Conservation (phyloP, 2,113 vertebrate species). For the Nettapus auritus region DNA sequence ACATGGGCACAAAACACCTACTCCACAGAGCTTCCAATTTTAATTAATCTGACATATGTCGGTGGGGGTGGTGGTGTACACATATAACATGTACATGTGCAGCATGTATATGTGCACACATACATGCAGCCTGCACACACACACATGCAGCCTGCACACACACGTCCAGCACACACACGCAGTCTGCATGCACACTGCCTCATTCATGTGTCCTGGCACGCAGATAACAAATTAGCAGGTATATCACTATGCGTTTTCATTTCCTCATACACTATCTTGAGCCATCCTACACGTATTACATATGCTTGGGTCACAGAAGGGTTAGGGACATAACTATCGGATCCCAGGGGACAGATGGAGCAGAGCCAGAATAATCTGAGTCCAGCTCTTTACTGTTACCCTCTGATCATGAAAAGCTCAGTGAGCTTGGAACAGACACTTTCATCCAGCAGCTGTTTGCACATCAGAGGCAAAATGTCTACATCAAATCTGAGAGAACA, state of each 20-base stretch:
- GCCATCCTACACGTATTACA: neutral
- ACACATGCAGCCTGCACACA: neutral
- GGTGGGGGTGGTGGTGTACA: accelerated
- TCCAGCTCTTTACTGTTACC: neutral
- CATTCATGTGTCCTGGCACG: neutral
- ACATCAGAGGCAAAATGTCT: neutral
- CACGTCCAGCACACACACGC: neutral
- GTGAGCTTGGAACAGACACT: neutral
- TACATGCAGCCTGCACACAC: neutral
- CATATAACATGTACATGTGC: neutral
- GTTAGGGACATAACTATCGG: neutral
- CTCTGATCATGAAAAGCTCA: slow-evolving; percentile 23
- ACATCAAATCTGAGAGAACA: neutral
- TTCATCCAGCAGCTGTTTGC: slow-evolving; percentile 14
- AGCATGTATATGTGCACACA: neutral
- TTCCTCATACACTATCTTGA: neutral
- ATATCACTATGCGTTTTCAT: neutral
- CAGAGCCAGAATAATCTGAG: slow-evolving; percentile 15
- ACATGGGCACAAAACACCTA: neutral
- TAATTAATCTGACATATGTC: neutral
- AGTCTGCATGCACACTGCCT: neutral
- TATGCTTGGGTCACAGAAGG: neutral
- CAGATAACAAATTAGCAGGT: neutral
- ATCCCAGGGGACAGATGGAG: slow-evolving; percentile 24
- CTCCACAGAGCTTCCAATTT: neutral